Percentiles rank a stretch among this genome's conserved stretches.
Conservation (phyloP, 92 coral and sea anemone species). For the Zoanthus sansibaricus region DNA sequence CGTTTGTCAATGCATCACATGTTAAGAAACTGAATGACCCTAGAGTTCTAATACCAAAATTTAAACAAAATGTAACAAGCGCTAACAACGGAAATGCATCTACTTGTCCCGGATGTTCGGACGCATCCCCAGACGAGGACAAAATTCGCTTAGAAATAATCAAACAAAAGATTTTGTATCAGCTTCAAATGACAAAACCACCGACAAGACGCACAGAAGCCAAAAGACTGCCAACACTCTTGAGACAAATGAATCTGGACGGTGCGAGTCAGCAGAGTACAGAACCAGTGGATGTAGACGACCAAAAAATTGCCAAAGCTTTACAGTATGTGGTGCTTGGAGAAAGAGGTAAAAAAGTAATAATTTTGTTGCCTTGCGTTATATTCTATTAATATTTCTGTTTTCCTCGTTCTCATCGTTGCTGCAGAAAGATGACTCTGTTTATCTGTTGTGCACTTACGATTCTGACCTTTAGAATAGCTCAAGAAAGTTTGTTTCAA, state of each 20-base stretch:
- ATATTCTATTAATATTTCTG: background rate
- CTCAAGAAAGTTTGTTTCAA: background rate
- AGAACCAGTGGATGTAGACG: constrained; percentile 23
- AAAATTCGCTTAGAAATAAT: constrained; percentile 13
- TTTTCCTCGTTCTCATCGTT: constrained; percentile 4
- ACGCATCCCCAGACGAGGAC: constrained; percentile 28
- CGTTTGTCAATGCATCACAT: constrained; percentile 18
- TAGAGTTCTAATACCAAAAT: background rate
- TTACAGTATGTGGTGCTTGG: constrained; percentile 31
- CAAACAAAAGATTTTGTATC: constrained; percentile 12
- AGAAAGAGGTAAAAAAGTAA: constrained; percentile 13
- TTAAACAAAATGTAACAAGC: background rate
- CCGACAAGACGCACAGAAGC: constrained; percentile 18
- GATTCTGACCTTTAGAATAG: constrained; percentile 9
- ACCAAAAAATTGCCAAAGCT: constrained; percentile 10
- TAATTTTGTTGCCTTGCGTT: background rate
- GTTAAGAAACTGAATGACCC: background rate
- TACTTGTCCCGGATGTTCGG: constrained; percentile 53
- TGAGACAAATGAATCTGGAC: constrained; percentile 2
- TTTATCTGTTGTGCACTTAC: background rate
- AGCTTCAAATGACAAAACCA: constrained; percentile 12
- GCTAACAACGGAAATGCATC: constrained; percentile 21
- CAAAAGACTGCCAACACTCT: constrained; percentile 13
- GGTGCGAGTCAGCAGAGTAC: background rate
- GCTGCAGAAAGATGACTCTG: constrained; percentile 9